A percentile compares a stretch with the other conserved stretches of the same genome.
These are phyloP conservation scores for Metopolophium dirhodum DNA, from an alignment of 1,140 invertebrate species.

Conservation along the genomic window DNA sequence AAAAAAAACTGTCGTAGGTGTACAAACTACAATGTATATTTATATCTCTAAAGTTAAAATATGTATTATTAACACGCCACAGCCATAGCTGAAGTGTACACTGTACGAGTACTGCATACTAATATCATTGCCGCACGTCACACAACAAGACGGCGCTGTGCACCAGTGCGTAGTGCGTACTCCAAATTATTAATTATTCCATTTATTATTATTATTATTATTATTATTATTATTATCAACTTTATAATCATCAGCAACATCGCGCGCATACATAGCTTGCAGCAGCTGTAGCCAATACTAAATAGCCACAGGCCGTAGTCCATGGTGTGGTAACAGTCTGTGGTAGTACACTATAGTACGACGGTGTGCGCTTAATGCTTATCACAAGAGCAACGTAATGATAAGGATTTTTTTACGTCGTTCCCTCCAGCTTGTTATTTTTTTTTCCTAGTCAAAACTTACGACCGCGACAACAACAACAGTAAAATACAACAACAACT, in stretches of 20 bases:
- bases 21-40: not conserved
- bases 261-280: no score
- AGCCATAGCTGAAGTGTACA: no score
- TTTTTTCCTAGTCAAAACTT: not conserved
- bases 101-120: no score
- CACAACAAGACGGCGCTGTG: no score
- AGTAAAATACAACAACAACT: not conserved
- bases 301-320: not conserved
- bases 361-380: not conserved
- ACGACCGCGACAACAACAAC: not conserved
- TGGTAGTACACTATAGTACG: no score
- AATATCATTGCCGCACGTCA: no score
- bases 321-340: no score
- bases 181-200: no score
- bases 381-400: not conserved
- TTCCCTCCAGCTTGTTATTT: slow-evolving; percentile 1
- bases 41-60: no score
- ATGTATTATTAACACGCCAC: no score
- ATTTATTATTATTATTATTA: no score
- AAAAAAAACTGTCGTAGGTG: not conserved
- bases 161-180: no score
- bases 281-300: not conserved
- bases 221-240: not conserved
- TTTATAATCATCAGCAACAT: not conserved
- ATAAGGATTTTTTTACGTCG: not conserved